Conservation (phyloP, 1,140 invertebrate species). For the Musca vetustissima region DNA sequence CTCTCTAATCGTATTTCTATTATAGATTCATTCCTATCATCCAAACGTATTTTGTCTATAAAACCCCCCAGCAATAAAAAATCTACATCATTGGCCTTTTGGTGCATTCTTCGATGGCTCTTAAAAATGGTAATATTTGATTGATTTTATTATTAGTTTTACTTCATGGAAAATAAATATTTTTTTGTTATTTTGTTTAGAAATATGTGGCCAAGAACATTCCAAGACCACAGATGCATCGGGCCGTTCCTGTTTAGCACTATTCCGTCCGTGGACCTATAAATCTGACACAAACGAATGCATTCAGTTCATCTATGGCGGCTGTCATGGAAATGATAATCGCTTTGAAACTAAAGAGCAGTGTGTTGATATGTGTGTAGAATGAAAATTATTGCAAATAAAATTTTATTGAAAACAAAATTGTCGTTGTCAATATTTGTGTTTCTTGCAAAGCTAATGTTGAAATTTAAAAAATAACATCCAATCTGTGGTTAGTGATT, state of each 20-base stretch:
- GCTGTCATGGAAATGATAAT: slow-evolving; percentile 76
- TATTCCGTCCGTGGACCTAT: slow-evolving; percentile 54
- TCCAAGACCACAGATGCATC: slow-evolving; percentile 70
- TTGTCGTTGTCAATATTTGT: no score
- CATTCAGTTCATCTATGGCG: slow-evolving; percentile 71
- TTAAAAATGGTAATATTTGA: slow-evolving; percentile 20
- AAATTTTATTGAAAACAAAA: no score
- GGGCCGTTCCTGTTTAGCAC: neutral
- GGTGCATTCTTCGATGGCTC: no score
- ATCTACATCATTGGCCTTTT: no score
- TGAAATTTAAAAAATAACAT: no score
- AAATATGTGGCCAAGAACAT: slow-evolving; percentile 71
- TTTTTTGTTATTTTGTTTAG: neutral
- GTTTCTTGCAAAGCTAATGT: no score
- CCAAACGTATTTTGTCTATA: no score
- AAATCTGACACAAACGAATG: slow-evolving; percentile 63
- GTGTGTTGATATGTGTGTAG: slow-evolving; percentile 53
- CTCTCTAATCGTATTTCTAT: no score
- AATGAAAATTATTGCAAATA: no score
- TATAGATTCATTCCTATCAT: no score
- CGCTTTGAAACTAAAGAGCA: slow-evolving; percentile 69
- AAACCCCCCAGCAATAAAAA: no score
- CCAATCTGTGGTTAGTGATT: no score
- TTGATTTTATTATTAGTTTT: neutral
- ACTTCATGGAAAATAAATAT: neutral